phyloP scores from a whole-genome alignment of 2,888 invertebrate species.

The Eupithecia exiguata region DNA sequence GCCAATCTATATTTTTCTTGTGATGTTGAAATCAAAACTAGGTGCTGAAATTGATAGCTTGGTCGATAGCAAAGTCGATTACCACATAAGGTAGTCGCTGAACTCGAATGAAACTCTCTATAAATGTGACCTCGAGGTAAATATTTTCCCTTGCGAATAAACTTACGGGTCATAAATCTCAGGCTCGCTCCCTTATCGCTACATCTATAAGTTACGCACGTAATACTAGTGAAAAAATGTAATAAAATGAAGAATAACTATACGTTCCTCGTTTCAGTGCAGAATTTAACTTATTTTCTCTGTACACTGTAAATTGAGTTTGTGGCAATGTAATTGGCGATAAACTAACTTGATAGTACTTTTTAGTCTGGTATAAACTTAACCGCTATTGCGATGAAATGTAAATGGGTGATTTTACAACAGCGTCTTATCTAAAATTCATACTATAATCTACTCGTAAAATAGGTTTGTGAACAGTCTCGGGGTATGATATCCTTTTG shows the following conservation, averaged over 20 bases:
- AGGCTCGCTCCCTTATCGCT: conserved; percentile 52
- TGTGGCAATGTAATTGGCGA: not conserved
- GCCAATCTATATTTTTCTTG: not conserved
- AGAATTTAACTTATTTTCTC: not conserved
- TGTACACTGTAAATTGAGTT: conserved; percentile 1
- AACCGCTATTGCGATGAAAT: not conserved
- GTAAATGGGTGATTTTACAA: not conserved
- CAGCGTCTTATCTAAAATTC: not conserved
- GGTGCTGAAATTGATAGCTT: not conserved
- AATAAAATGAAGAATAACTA: conserved; percentile 35
- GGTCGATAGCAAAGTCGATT: not conserved
- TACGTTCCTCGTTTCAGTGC: conserved; percentile 1
- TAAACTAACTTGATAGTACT: not conserved
- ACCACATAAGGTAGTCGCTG: not conserved
- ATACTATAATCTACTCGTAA: not conserved
- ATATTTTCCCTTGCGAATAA: conserved; percentile 52
- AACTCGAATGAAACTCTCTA: conserved; percentile 31
- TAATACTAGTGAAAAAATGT: conserved; percentile 51
- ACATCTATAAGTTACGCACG: conserved; percentile 54
- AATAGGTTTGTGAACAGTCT: not conserved
- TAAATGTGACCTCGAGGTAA: conserved; percentile 46
- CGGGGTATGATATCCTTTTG: not conserved
- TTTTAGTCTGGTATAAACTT: not conserved
- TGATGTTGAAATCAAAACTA: not conserved
- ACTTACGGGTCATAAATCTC: conserved; percentile 54